Conservation (phyloP, 2,113 vertebrate genomes). For the Trochalopteron elliotii region DNA sequence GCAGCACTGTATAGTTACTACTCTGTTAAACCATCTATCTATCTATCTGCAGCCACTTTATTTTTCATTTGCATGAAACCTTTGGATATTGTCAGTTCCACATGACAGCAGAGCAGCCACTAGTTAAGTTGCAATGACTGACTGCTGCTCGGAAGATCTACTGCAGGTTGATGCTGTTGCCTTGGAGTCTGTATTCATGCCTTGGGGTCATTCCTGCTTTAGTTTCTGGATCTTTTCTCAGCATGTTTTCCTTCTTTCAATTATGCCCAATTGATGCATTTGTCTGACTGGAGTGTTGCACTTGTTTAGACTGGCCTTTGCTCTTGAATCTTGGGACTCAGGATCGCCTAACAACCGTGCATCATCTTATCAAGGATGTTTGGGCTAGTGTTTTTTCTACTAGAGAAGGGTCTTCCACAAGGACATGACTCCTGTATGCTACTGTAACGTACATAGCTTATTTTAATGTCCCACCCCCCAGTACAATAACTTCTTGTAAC, state of each 20-base stretch:
- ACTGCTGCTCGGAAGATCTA: neutral
- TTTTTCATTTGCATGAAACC: neutral
- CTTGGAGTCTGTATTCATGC: neutral
- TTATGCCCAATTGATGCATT: neutral
- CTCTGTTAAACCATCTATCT: neutral
- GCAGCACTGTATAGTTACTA: neutral
- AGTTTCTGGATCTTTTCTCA: neutral
- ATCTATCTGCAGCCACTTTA: neutral
- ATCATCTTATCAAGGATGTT: neutral
- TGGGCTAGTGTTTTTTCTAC: neutral
- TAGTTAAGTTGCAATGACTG: neutral
- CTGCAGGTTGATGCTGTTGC: neutral
- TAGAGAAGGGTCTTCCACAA: neutral
- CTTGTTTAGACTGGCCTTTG: neutral
- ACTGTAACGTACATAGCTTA: neutral
- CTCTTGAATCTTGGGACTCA: neutral
- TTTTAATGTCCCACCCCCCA: neutral
- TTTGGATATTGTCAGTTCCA: neutral
- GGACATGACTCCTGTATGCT: neutral
- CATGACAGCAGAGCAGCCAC: neutral
- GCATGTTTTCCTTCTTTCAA: accelerated
- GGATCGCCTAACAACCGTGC: neutral
- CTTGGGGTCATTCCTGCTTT: neutral
- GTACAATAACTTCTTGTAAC: neutral
- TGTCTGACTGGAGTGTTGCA: neutral